phyloP scores from a whole-genome alignment of 1,140 invertebrate species.

The Leucophenga varia region DNA sequence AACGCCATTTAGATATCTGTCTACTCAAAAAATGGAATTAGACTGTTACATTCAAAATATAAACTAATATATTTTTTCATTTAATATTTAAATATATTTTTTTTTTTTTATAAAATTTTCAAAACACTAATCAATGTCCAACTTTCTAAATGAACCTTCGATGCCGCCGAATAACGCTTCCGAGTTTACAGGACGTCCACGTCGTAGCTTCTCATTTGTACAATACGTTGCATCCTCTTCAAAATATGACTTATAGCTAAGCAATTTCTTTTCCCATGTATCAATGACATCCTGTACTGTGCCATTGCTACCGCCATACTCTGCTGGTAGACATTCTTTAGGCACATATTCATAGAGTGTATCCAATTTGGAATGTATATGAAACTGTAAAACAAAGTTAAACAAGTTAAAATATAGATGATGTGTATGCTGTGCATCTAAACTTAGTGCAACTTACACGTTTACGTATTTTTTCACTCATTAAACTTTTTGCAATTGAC shows the following conservation, averaged over 20 bases:
- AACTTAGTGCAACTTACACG: slow-evolving; percentile 49
- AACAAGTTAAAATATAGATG: slow-evolving; percentile 2
- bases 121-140: slow-evolving; percentile 55
- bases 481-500: slow-evolving; percentile 57
- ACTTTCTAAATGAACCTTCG: slow-evolving; percentile 66
- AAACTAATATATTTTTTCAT: slow-evolving; percentile 3
- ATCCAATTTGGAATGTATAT: slow-evolving; percentile 61
- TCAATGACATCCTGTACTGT: slow-evolving; percentile 57
- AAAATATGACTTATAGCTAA: slow-evolving; percentile 58
- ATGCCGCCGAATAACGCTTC: slow-evolving; percentile 64
- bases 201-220: slow-evolving; percentile 63
- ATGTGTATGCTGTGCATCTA: no score
- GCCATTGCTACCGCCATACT: slow-evolving; percentile 62
- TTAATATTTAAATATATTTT: slow-evolving; percentile 16
- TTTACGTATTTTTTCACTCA: slow-evolving; percentile 60
- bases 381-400: slow-evolving; percentile 23
- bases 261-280: slow-evolving; percentile 61
- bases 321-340: slow-evolving; percentile 59
- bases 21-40: not conserved
- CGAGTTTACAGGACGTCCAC: slow-evolving; percentile 62
- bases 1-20: not conserved
- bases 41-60: no score
- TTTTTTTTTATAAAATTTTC: slow-evolving; percentile 22
- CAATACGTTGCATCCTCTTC: slow-evolving; percentile 60
- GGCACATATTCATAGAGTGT: slow-evolving; percentile 59